A percentile compares a stretch with the other conserved stretches of the same genome.
phyloP scores from a whole-genome alignment of 64 coral and sea anemone species.

The Stylophora pistillata region DNA sequence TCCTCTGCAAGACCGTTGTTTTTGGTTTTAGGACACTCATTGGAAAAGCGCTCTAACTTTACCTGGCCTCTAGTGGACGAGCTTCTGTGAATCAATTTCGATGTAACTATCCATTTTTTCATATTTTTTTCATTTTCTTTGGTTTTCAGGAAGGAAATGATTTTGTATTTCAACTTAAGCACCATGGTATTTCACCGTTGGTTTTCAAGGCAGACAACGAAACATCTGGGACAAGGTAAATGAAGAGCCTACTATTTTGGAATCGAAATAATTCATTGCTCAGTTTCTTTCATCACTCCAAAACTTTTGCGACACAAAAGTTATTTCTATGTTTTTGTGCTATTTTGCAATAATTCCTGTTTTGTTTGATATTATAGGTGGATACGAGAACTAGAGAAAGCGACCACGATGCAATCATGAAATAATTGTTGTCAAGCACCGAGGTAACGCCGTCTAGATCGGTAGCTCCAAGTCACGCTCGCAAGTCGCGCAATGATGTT shows the following conservation, averaged over 20 bases:
- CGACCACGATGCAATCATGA: conserved; percentile 14
- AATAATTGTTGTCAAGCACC: not conserved
- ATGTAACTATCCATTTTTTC: too few relatives aligned
- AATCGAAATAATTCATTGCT: too few relatives aligned
- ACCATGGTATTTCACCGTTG: conserved; percentile 54
- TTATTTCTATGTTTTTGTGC: too few relatives aligned
- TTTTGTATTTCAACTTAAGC: conserved; percentile 78
- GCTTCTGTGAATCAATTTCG: too few relatives aligned
- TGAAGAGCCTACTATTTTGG: too few relatives aligned
- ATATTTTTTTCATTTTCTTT: not conserved
- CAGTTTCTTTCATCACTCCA: too few relatives aligned
- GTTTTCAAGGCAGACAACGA: conserved; percentile 66
- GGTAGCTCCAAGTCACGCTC: not conserved
- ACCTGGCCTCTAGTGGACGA: too few relatives aligned
- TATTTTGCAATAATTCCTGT: not conserved
- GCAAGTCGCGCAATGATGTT: too few relatives aligned
- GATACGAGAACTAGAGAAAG: conserved; percentile 48
- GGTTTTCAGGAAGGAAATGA: conserved; percentile 39
- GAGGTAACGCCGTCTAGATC: not conserved
- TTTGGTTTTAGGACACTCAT: too few relatives aligned
- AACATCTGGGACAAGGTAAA: conserved; percentile 59
- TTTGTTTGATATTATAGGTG: conserved; percentile 7
- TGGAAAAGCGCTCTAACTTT: too few relatives aligned
- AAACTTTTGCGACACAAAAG: too few relatives aligned
- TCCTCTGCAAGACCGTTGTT: too few relatives aligned